Conservation (phyloP, 2,888 invertebrate genomes). For the Heliothis peltigera region DNA sequence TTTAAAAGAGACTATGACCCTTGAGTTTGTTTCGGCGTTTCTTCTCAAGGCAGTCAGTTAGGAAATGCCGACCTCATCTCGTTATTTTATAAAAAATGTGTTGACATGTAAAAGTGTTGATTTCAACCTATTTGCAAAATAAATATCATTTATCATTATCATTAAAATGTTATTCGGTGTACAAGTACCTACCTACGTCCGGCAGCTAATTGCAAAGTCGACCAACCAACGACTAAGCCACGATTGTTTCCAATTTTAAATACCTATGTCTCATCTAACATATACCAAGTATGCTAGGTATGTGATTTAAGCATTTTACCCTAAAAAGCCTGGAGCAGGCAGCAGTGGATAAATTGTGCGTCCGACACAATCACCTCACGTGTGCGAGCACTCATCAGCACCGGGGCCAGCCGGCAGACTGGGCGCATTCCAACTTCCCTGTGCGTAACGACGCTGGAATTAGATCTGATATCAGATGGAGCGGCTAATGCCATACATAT, state of each 20-base stretch:
- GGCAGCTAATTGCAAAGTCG: neutral
- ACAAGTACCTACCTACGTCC: neutral
- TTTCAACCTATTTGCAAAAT: no score
- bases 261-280: no score
- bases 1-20: no score
- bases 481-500: slow-evolving; percentile 59
- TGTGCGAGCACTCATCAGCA: slow-evolving; percentile 43
- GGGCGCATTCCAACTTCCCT: slow-evolving; percentile 37
- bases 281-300: no score
- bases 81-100: no score
- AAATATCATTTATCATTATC: no score
- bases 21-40: no score
- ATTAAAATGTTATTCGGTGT: no score
- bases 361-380: slow-evolving; percentile 45
- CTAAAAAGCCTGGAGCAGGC: slow-evolving; percentile 19
- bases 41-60: no score
- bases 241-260: neutral
- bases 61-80: no score
- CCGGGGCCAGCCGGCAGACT: slow-evolving; percentile 29
- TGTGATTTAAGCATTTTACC: no score
- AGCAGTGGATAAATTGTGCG: slow-evolving; percentile 34
- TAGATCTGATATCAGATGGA: slow-evolving; percentile 48
- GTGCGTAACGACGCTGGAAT: neutral
- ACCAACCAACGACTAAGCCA: neutral
- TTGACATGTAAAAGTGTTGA: no score